Conservation (phyloP, 2,888 invertebrate species). For the Cetonia aurata region DNA sequence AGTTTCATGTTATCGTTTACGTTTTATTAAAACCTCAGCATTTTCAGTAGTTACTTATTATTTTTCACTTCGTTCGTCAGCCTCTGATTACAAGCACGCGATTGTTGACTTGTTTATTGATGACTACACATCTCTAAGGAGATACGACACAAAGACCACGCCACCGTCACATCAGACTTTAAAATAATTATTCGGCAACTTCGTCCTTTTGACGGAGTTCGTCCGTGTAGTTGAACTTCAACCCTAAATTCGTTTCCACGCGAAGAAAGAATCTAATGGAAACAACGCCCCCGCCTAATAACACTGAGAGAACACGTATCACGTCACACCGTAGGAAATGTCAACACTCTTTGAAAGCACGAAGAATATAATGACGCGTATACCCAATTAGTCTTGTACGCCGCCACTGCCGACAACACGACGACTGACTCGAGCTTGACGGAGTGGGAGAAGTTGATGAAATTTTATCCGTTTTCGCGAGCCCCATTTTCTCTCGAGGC, state of each 20-base stretch:
- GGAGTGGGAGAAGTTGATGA: slow-evolving; percentile 6
- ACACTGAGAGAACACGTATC: slow-evolving; percentile 12
- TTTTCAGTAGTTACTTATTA: too few species aligned
- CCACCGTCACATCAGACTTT: too few species aligned
- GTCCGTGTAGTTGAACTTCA: background rate
- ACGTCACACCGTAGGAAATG: slow-evolving; percentile 3
- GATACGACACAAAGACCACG: background rate
- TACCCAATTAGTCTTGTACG: slow-evolving; percentile 22
- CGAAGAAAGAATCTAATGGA: slow-evolving; percentile 1
- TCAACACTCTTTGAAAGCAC: slow-evolving; percentile 23
- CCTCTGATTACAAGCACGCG: slow-evolving; percentile 4
- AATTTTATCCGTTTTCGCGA: slow-evolving; percentile 11
- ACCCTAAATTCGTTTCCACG: background rate
- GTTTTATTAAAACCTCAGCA: too few species aligned
- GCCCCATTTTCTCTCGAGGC: background rate
- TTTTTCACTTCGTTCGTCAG: background rate
- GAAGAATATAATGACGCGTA: slow-evolving; percentile 23
- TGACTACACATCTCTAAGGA: background rate
- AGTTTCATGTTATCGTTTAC: too few species aligned
- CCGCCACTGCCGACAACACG: slow-evolving; percentile 7
- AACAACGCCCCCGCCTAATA: slow-evolving; percentile 1
- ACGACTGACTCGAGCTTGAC: background rate
- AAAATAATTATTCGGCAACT: too few species aligned
- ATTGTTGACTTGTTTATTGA: background rate
- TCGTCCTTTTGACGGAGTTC: background rate